These are phyloP conservation scores for Graptemys geographica DNA, from an alignment of 2,797 vertebrate genomes.

Conservation along the genomic window DNA sequence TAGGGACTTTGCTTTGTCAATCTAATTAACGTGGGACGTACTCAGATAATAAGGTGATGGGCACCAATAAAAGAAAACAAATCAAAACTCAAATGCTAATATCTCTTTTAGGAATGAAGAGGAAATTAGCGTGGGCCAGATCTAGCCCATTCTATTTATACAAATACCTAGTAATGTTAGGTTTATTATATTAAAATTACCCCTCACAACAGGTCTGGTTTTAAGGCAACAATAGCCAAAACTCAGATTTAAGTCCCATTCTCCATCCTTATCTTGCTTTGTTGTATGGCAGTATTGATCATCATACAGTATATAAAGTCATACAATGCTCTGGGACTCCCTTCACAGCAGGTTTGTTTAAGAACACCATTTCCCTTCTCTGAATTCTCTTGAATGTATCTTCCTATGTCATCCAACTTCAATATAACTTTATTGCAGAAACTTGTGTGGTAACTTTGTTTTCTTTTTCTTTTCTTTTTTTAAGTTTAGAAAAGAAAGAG, in stretches of 20 bases:
- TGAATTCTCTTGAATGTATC: slow-evolving; percentile 51
- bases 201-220: neutral
- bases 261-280: slow-evolving; percentile 47
- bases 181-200: slow-evolving; percentile 1
- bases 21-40: slow-evolving; percentile 25
- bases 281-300: slow-evolving; percentile 16
- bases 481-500: slow-evolving; percentile 65
- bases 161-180: neutral
- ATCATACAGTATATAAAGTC: slow-evolving; percentile 42
- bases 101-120: slow-evolving; percentile 52
- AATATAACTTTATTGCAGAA: slow-evolving; percentile 59
- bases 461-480: slow-evolving; percentile 33
- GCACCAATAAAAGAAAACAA: slow-evolving; percentile 47
- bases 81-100: slow-evolving; percentile 12
- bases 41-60: slow-evolving; percentile 8
- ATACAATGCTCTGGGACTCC: slow-evolving; percentile 31
- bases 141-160: neutral
- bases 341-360: slow-evolving; percentile 48
- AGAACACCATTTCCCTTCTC: slow-evolving; percentile 53
- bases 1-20: slow-evolving; percentile 25
- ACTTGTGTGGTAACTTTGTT: slow-evolving; percentile 59
- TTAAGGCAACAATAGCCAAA: slow-evolving; percentile 1
- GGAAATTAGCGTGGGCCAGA: slow-evolving; percentile 37
- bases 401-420: slow-evolving; percentile 46
- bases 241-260: neutral